Conservation (phyloP, 2,113 vertebrate genomes). For the Cephalopterus ornatus region DNA sequence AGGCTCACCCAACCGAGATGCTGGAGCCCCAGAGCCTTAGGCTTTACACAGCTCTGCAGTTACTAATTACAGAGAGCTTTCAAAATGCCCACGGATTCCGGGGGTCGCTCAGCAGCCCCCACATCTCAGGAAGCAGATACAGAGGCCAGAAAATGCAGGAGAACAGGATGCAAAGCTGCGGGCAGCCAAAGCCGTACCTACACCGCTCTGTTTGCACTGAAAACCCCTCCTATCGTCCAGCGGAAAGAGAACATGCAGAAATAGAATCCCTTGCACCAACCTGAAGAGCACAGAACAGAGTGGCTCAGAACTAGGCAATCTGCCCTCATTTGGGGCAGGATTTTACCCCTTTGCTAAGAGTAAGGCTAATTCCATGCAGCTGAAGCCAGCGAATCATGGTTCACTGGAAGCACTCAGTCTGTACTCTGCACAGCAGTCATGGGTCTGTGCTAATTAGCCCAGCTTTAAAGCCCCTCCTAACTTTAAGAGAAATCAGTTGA, state of each 20-base stretch:
- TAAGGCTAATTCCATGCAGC: background rate
- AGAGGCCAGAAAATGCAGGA: too few species aligned
- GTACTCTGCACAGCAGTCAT: background rate
- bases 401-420: background rate
- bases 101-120: background rate
- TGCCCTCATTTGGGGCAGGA: background rate
- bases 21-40: accelerated
- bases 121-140: accelerated
- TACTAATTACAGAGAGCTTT: background rate
- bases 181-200: accelerated
- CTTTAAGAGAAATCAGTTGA: background rate
- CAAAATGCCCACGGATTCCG: accelerated
- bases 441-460: background rate
- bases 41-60: accelerated
- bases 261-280: accelerated
- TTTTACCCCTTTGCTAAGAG: background rate
- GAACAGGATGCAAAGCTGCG: accelerated
- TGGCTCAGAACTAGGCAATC: background rate
- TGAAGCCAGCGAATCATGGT: accelerated
- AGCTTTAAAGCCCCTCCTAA: background rate
- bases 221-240: accelerated
- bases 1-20: accelerated
- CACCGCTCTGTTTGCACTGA: accelerated
- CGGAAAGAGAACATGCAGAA: background rate
- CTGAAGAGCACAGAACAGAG: accelerated